Conservation (phyloP, 2,113 vertebrate genomes). For the Aramus guarauna region DNA sequence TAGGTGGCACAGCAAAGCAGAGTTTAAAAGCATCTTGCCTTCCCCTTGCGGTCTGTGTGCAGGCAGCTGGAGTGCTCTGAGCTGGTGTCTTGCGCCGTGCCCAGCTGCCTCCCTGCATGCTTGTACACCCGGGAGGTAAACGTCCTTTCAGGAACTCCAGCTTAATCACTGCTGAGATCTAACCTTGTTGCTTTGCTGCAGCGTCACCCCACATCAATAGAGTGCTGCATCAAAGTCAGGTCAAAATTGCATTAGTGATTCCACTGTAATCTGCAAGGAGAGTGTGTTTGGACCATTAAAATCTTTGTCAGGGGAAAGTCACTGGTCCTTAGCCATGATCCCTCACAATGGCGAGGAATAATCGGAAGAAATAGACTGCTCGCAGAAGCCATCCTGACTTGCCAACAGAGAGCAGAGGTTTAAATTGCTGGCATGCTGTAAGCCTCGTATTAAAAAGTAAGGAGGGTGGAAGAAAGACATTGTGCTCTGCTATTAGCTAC, state of each 20-base stretch:
- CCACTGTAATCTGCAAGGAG: background rate
- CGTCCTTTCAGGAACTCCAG: background rate
- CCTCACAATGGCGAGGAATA: background rate
- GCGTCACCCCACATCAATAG: background rate
- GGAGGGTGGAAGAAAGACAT: background rate
- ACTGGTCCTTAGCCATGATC: background rate
- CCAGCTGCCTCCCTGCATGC: background rate
- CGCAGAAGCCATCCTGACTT: background rate
- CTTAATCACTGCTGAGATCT: background rate
- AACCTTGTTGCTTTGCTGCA: background rate
- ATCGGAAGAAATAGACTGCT: background rate
- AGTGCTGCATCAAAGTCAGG: constrained; percentile 10
- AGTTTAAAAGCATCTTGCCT: no score
- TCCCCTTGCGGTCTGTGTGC: background rate
- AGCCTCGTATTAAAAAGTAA: background rate
- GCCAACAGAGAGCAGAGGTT: background rate
- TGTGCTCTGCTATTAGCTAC: background rate
- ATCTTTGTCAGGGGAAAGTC: background rate
- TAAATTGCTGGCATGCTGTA: background rate
- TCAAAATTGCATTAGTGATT: constrained; percentile 21
- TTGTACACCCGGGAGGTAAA: background rate
- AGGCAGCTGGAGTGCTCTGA: background rate
- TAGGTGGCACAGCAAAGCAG: no score
- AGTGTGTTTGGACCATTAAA: background rate
- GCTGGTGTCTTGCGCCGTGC: background rate